Percentiles rank a stretch among this genome's conserved stretches.
Evolutionary conservation across 2,797 vertebrate species (phyloP).

Genomic region (Lates japonicus): DNA sequence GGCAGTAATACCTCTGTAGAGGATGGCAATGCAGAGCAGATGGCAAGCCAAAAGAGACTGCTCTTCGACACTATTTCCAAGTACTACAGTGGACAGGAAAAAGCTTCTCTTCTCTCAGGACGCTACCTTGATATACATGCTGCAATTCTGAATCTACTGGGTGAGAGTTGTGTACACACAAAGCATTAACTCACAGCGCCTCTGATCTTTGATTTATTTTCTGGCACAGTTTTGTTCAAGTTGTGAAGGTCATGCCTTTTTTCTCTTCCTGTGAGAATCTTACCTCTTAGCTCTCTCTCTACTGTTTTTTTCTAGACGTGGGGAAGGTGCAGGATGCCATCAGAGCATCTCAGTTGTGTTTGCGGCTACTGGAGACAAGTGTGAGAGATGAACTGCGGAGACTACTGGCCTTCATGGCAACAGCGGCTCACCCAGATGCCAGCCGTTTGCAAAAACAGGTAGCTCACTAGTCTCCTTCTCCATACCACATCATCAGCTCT

Average conservation of each 20-base stretch:
- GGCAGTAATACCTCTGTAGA: constrained; percentile 21
- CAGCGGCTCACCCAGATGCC: constrained; percentile 78
- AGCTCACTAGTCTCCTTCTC: neutral
- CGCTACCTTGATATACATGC: constrained; percentile 85
- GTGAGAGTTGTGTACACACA: constrained; percentile 76
- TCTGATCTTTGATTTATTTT: neutral
- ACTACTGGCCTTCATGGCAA: constrained; percentile 86
- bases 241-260: neutral
- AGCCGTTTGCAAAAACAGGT: constrained; percentile 90
- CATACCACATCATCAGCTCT: neutral
- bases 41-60: constrained; percentile 85
- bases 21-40: constrained; percentile 52
- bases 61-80: constrained; percentile 90
- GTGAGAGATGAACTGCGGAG: constrained; percentile 86
- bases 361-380: constrained; percentile 85
- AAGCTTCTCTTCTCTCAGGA: constrained; percentile 84
- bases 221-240: neutral
- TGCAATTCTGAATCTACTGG: constrained; percentile 88
- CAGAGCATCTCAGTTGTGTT: constrained; percentile 87
- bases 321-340: constrained; percentile 83
- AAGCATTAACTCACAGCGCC: neutral
- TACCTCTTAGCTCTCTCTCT: neutral
- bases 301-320: constrained; percentile 57
- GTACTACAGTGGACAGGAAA: constrained; percentile 89
- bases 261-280: neutral